Percentiles rank a stretch among this genome's conserved stretches.
phyloP scores from a whole-genome alignment of 2,113 vertebrate genomes.

The Numida meleagris region DNA sequence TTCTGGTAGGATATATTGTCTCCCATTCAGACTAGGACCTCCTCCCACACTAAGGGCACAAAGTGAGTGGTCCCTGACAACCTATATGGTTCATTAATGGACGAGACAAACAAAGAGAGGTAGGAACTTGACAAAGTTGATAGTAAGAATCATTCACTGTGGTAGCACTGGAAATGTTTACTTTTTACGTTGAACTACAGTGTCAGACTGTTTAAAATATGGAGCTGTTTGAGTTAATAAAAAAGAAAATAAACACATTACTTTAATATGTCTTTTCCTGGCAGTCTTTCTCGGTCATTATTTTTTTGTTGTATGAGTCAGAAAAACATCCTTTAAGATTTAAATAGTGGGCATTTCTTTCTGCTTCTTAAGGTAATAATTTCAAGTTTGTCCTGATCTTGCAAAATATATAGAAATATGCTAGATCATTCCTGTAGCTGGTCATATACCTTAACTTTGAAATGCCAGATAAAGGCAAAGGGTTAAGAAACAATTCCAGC shows the following conservation, averaged over 20 bases:
- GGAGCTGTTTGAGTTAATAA: not conserved
- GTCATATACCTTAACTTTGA: not conserved
- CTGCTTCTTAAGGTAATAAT: not conserved
- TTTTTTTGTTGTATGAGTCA: not conserved
- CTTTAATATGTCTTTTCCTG: not conserved
- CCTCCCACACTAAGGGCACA: not conserved
- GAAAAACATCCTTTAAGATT: not conserved
- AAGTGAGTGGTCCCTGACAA: fast-evolving
- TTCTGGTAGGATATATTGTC: not conserved
- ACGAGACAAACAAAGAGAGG: not conserved
- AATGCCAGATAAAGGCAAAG: not conserved
- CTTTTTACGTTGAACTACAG: not conserved
- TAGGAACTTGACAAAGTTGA: not conserved
- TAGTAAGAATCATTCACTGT: not conserved
- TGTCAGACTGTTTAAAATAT: not conserved
- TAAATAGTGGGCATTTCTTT: not conserved
- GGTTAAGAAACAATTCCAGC: not conserved
- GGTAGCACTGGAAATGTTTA: not conserved
- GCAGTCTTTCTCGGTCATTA: not conserved
- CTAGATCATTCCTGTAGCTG: not conserved
- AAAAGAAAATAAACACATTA: not conserved
- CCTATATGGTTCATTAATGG: not conserved
- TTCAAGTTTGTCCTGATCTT: not conserved
- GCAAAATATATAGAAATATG: not conserved
- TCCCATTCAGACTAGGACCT: not conserved